Evolutionary conservation across 2,888 invertebrate genomes (phyloP), one percentile per base, ranked within the genome.

Genomic region (Sesia apiformis): DNA sequence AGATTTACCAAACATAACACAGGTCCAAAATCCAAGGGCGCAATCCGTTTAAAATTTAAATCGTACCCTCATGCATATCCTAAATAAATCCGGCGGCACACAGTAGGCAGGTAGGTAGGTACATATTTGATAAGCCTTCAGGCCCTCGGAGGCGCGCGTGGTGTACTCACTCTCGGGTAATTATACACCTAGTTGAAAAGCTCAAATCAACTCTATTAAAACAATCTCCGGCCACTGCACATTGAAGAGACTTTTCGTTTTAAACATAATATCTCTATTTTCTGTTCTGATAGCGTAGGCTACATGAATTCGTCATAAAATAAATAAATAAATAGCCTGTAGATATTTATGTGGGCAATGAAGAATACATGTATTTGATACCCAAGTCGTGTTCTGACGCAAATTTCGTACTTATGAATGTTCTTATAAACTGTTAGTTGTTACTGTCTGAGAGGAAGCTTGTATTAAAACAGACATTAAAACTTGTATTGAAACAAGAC

Each of bases 1-100:
- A 85, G 85, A 84, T 87, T 81, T 81, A 74, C 81, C 74, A 81
- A 84, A 81, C 81, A 83, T 73, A 82, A 84, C 80, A 80, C 76
- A 73, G 78, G 76, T 74, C 76, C 71, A 70, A 78, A 84, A 84
- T 84, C 84, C 85, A 87, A 89, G 86, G 88, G 85, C 84, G 78
- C 85, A 86, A 87, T 88, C 86, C 88, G 84, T 88, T 89, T 87
- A 88, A 89, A 89, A 88, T 89, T 89, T 89, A 87, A 88, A 88
- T 83, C 78, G 80, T 78, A 87, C 85, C 87, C 86, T 88, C 89
- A 88, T 88, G 86, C 89, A 89, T 88, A 89, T 84, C 87, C 88
- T 86, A 88, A 89, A 88, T 86, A 89, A 88, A 88, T 88, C 88
- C 85, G 78, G 66, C 56, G 54, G 78, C 76, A 79, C 76, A 79